phyloP scores from a whole-genome alignment of 2,113 vertebrate genomes.

The Dasypus novemcinctus region DNA sequence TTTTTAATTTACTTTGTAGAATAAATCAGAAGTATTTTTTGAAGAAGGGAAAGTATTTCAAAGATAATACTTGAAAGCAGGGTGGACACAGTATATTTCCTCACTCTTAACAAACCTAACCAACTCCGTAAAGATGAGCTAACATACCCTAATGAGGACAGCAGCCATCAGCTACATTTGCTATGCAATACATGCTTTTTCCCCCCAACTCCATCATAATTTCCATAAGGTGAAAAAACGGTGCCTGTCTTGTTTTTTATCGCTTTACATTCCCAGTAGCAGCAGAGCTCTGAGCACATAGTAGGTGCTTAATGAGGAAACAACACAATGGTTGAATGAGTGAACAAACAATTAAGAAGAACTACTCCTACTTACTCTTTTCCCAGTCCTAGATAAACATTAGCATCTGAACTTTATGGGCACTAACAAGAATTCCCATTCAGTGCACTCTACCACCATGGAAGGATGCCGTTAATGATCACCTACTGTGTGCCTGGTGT shows the following conservation, averaged over 20 bases:
- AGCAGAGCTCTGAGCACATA: background rate
- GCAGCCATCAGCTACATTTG: background rate
- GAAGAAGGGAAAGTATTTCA: background rate
- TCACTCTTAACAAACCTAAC: background rate
- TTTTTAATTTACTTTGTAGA: too few species aligned
- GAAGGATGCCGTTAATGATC: background rate
- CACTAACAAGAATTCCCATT: background rate
- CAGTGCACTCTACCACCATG: background rate
- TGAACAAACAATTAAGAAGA: background rate
- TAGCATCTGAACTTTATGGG: background rate
- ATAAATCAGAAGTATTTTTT: background rate
- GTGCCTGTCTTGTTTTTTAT: background rate
- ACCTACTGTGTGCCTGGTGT: background rate
- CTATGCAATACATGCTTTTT: background rate
- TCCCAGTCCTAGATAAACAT: background rate
- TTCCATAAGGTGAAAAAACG: background rate
- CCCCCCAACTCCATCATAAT: background rate
- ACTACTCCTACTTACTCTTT: background rate
- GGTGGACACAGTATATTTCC: background rate
- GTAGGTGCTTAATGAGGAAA: background rate
- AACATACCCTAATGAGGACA: background rate
- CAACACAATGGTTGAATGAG: background rate
- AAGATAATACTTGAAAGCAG: conserved; percentile 1
- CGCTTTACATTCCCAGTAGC: background rate
- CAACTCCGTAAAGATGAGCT: background rate